A percentile compares a stretch with the other conserved stretches of the same genome.
These are phyloP conservation scores for Apaloderma vittatum DNA, from an alignment of 2,113 vertebrate genomes.

Conservation along the genomic window DNA sequence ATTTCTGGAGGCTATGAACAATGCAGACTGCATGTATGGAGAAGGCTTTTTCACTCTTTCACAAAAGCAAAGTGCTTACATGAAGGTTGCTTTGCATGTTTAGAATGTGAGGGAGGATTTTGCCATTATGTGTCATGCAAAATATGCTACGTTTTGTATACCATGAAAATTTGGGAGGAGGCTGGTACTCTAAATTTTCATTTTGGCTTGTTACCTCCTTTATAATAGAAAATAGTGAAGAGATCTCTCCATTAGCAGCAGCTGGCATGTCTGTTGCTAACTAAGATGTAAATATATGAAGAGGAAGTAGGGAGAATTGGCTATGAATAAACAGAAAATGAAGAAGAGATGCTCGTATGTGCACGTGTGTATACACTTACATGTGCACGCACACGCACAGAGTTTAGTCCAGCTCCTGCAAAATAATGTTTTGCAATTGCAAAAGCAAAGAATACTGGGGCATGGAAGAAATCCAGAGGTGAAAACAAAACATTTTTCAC, in stretches of 20 bases:
- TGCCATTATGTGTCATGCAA: fast-evolving
- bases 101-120: background rate
- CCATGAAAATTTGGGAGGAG: background rate
- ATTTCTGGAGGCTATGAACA: background rate
- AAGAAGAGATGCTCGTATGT: background rate
- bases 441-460: background rate
- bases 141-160: background rate
- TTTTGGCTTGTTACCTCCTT: background rate
- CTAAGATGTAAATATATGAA: background rate
- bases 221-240: background rate
- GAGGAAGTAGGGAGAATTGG: background rate
- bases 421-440: background rate
- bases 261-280: background rate
- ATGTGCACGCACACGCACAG: fast-evolving
- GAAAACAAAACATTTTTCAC: constrained; percentile 1
- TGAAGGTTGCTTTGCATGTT: background rate
- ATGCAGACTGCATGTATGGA: background rate
- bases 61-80: background rate
- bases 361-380: fast-evolving
- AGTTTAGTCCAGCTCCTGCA: background rate
- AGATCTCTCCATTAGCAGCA: background rate
- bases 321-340: background rate
- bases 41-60: background rate
- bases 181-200: background rate
- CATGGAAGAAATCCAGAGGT: background rate